Evolutionary conservation across 1,140 invertebrate species (phyloP).

Genomic region (Euwallacea fornicatus): DNA sequence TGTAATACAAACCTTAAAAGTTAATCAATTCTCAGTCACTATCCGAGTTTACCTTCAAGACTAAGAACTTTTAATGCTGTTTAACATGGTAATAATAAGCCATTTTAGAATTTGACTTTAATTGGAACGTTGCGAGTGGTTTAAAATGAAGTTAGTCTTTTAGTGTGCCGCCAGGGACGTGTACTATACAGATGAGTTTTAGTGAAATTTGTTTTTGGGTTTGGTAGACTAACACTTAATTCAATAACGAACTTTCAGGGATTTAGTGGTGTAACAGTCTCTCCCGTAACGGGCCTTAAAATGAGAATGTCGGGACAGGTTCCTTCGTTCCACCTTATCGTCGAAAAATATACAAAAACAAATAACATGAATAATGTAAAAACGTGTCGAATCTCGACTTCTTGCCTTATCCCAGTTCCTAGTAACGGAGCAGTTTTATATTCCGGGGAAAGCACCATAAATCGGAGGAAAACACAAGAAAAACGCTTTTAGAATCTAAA

Average conservation of each 20-base stretch:
- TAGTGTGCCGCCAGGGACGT: not conserved
- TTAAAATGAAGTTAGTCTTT: conserved; percentile 12
- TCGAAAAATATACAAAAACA: conserved; percentile 23
- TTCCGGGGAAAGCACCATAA: conserved; percentile 26
- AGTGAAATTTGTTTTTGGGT: no score
- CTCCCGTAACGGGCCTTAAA: not conserved
- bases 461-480: conserved; percentile 25
- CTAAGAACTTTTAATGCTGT: conserved; percentile 12
- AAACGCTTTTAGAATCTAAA: conserved; percentile 31
- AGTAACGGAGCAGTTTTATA: conserved; percentile 22
- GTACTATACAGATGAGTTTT: not conserved
- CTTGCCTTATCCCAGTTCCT: conserved; percentile 18
- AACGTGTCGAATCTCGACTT: conserved; percentile 32
- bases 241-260: no score
- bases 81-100: conserved; percentile 16
- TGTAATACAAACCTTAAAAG: no score
- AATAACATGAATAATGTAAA: conserved; percentile 34
- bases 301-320: not conserved
- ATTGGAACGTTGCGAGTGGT: not conserved
- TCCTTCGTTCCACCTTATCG: not conserved
- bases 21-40: no score
- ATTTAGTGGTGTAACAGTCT: not conserved
- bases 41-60: not conserved
- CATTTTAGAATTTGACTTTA: conserved; percentile 16
- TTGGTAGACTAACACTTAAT: no score